Evolutionary conservation across 2,888 invertebrate genomes (phyloP).

Genomic region (Nymphalis c-album): DNA sequence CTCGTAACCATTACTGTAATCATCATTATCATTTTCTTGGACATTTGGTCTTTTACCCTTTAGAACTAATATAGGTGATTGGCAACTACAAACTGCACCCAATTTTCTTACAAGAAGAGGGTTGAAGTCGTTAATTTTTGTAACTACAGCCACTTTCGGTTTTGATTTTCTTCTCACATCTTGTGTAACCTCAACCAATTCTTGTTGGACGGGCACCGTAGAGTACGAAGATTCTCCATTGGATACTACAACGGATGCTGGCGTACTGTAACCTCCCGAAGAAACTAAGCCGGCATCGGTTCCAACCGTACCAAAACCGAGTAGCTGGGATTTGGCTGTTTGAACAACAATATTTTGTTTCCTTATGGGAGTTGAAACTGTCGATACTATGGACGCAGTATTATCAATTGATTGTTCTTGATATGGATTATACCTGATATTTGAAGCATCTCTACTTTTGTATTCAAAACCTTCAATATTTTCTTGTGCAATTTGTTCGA

Average conservation of each 20-base stretch:
- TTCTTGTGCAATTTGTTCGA: slow-evolving; percentile 45
- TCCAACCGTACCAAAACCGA: slow-evolving; percentile 74
- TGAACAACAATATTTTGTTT: slow-evolving; percentile 72
- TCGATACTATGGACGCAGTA: slow-evolving; percentile 41
- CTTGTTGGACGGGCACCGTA: slow-evolving; percentile 62
- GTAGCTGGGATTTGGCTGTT: slow-evolving; percentile 68
- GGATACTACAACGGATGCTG: slow-evolving; percentile 43
- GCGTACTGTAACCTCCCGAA: slow-evolving; percentile 60
- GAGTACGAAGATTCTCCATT: slow-evolving; percentile 47
- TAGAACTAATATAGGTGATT: slow-evolving; percentile 79
- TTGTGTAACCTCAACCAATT: slow-evolving; percentile 64
- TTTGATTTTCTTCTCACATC: slow-evolving; percentile 61
- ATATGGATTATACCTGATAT: slow-evolving; percentile 60
- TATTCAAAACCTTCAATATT: slow-evolving; percentile 58
- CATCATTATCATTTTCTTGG: slow-evolving; percentile 53
- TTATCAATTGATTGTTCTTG: slow-evolving; percentile 52
- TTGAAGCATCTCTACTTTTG: slow-evolving; percentile 48
- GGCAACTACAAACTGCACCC: slow-evolving; percentile 87
- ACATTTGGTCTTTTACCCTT: slow-evolving; percentile 70
- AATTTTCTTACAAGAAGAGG: slow-evolving; percentile 86
- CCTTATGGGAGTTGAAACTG: slow-evolving; percentile 52
- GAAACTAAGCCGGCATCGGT: slow-evolving; percentile 71
- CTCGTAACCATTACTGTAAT: slow-evolving; percentile 59
- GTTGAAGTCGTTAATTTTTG: slow-evolving; percentile 87
- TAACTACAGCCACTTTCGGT: slow-evolving; percentile 81